These are phyloP conservation scores for Procavia capensis DNA, from an alignment of 2,113 vertebrate genomes.

Conservation along the genomic window DNA sequence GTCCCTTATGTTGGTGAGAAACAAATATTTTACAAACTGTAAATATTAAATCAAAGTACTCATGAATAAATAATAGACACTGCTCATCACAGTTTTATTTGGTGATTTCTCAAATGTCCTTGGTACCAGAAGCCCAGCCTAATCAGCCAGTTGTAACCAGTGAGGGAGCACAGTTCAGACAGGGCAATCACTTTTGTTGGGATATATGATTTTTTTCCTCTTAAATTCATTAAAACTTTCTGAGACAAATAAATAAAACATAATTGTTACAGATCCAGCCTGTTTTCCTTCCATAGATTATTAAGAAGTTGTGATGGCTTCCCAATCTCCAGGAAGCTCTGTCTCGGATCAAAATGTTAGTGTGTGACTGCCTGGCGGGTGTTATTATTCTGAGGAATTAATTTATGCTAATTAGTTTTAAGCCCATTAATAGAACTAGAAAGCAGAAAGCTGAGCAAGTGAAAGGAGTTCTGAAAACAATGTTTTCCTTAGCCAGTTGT, in stretches of 20 bases:
- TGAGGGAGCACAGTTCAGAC: background rate
- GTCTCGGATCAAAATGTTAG: conserved; percentile 80
- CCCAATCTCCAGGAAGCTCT: conserved; percentile 78
- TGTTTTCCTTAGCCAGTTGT: conserved; percentile 53
- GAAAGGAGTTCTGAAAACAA: conserved; percentile 62
- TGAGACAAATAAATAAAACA: conserved; percentile 74
- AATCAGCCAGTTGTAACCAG: background rate
- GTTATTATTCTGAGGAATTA: conserved; percentile 86
- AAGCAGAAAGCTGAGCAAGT: conserved; percentile 75
- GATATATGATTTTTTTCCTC: conserved; percentile 56
- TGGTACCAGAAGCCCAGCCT: background rate
- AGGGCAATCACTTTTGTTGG: conserved; percentile 58
- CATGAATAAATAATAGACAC: conserved; percentile 23
- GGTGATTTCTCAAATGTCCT: background rate
- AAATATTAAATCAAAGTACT: background rate
- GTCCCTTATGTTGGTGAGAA: background rate
- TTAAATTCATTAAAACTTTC: conserved; percentile 64
- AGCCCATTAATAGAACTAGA: conserved; percentile 79
- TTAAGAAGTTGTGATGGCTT: conserved; percentile 84
- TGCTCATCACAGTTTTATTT: background rate
- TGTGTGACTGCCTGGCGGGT: conserved; percentile 79
- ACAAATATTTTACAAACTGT: background rate
- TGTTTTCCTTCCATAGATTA: conserved; percentile 62
- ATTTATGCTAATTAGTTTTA: conserved; percentile 85
- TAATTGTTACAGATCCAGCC: conserved; percentile 29